Evolutionary conservation across 64 coral and sea anemone species (phyloP), one percentile per base, ranked within the genome.

Genomic region (Trachythela sp.): DNA sequence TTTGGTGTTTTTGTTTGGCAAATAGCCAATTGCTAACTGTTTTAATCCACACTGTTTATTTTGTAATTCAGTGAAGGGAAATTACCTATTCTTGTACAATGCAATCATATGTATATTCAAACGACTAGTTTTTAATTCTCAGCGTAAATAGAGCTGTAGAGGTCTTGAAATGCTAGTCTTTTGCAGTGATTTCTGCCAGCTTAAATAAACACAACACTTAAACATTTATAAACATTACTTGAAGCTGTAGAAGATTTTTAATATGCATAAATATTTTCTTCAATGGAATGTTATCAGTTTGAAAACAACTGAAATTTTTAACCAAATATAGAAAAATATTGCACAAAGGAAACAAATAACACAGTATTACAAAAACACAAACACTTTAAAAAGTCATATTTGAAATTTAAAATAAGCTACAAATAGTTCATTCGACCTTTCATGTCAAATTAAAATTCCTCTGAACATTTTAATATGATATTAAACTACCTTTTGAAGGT

Each of bases 401-500:
- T 52, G 49, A 52, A 20, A n/a, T 27, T 64, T 64, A 18, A 64
- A 64, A 64, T 22, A 27, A 20, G 20, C 26, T 27, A 64, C 56
- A 64, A 64, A 64, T 22, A 64, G 8, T 20, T n/a, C 1, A 64
- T 24, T 64, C 26, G 1, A 26, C 20, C 3, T 27, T 26, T 18
- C 20, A 64, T 3, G 22, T 11, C 42, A 64, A n/a, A 5, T 64
- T 27, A 1, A 64, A 64, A 64, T 64, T 49, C 26, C 56, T 27
- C 15, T 26, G 3, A 64, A 64, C 0, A 1, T 64, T 1, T 8
- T 18, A n/a, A 8, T 18, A 11, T 26, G 26, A 0, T 64, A 64
- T 64, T 64, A 34, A 35, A 17, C 75, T 80, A 80, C 75, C 75
- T 80, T 80, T 80, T 80, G 75, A 80, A 80, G 75, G 75, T 80